Base-by-base conservation (phyloP, 2,888 invertebrate species). In the Panzeria rudis region DNA sequence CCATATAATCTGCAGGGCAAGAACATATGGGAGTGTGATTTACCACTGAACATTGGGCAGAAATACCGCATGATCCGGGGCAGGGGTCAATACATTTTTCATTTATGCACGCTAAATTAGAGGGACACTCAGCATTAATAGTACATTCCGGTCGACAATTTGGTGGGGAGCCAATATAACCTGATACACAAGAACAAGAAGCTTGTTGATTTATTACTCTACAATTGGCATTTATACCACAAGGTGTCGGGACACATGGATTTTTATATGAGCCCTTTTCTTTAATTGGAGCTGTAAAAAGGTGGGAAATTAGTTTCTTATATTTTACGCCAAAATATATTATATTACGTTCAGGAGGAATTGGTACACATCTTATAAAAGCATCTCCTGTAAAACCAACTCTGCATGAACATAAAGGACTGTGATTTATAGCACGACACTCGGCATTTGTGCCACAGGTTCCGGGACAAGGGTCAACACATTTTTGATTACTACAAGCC, bases 361-460 rank as follows among this genome's bases (percentile, higher is more conserved):
- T 91, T 0, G 86, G 87, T 59, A 87, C 91, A 91, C 92, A 96
- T 81, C 94, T 93, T 56, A 93, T 93, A 89, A 96, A 95, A 61
- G 96, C 95, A 93, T 96, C 95, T 29, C 96, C 96, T 11, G 93
- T 94, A 88, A 94, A 95, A 13, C 95, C 95, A 66, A 93, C 92
- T 86, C 93, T 90, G 89, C 96, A 96, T n/a, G 94, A 93, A 89
- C 95, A 97, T 90, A 95, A 95, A 0, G 96, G 95, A 80, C 95
- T 95, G 89, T 97, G 97, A 88, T 95, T 94, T 35, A 95, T 88
- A 4, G 90, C 89, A 13, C 88, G 89, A 64, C 92, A 92, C 7
- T 89, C 89, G 94, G 96, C 91, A 95, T 96, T 89, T 94, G 93
- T 92, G 13, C 97, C 97, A 90, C 98, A 98, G 0, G 95, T 93